Evolutionary conservation across 2,113 vertebrate genomes (phyloP), one percentile per base, ranked within the genome.

Genomic region (Ancistrus triradiatus): DNA sequence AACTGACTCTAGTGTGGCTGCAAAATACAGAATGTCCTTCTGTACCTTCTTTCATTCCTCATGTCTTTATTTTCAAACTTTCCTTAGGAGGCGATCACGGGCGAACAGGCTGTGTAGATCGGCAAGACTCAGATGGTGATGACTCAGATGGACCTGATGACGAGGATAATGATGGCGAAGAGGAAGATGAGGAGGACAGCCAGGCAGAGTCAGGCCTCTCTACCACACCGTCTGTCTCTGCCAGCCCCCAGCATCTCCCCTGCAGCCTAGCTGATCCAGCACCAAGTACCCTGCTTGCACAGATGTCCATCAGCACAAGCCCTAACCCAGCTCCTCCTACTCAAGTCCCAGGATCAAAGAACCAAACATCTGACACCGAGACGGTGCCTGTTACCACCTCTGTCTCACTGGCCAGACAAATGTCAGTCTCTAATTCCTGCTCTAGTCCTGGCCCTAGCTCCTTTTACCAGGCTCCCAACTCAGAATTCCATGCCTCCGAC

Each of bases 151-250:
- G 91, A 10, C 83, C 86, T 0, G 95, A 98, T 2, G 86, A 90
- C 2, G 95, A 98, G 35, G 93, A 98, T 17, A 94, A 98, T 2
- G 92, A 95, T 5, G 92, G 93, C 42, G 92, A 95, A 0, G 95
- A 98, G 14, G 96, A 98, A 0, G 96, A 98, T 0, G 96, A 98
- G 38, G 96, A 98, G n/a, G 95, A 98, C 80, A 98, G 95, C 78
- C 95, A 95, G 82, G 90, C 92, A 0, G 95, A 98, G 66, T 97
- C 94, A 0, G 90, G 91, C n/a, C 81, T 95, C 2, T 98, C 96
- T 2, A 91, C 95, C 2, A 90, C 93, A 0, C 95, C 96, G 1
- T 98, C 96, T 0, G 93, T 95, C 31, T 89, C 92, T 0, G 93
- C 96, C 68, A 98, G 95, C 76, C 96, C 96, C 0, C 96, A 95